Percentiles rank a stretch among this genome's conserved stretches.
Conservation (phyloP, 1,140 invertebrate genomes). For the Drosophila orena region DNA sequence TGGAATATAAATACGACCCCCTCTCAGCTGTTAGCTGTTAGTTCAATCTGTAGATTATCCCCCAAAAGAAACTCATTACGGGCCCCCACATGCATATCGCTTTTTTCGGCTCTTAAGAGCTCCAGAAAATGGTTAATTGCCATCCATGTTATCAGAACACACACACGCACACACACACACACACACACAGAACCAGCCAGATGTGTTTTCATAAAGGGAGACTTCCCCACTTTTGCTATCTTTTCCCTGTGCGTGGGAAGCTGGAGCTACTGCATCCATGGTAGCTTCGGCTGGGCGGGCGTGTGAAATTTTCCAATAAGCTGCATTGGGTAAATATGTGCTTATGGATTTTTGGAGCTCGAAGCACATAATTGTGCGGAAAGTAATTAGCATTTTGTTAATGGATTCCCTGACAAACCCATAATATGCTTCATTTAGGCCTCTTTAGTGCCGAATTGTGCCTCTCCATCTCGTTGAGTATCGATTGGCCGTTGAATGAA, state of each 20-base stretch:
- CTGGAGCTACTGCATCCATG: conserved; percentile 37
- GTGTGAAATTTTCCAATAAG: conserved; percentile 78
- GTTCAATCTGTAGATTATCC: conserved; percentile 7
- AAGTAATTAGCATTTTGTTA: conserved; percentile 72
- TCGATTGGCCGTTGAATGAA: conserved; percentile 13
- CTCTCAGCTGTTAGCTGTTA: background rate
- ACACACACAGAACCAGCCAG: conserved; percentile 5
- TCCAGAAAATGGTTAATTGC: conserved; percentile 61
- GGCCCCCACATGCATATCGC: conserved; percentile 36
- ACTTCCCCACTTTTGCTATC: conserved; percentile 16
- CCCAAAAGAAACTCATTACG: conserved; percentile 43
- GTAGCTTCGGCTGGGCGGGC: conserved; percentile 61
- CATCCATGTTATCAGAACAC: conserved; percentile 42
- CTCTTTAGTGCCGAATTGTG: conserved; percentile 1
- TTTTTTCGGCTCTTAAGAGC: conserved; percentile 54
- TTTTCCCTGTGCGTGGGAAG: conserved; percentile 64
- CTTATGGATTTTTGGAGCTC: conserved; percentile 21
- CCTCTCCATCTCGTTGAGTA: conserved; percentile 2
- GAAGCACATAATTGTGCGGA: conserved; percentile 60
- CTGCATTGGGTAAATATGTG: conserved; percentile 58
- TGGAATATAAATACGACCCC: background rate
- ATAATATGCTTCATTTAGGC: conserved; percentile 9
- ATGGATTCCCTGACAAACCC: conserved; percentile 44
- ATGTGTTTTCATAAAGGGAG: conserved; percentile 19
- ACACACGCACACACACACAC: background rate